Evolutionary conservation across 53 echinoderm and acorn worm species (phyloP).

Genomic region (Pentamera pediparva): DNA sequence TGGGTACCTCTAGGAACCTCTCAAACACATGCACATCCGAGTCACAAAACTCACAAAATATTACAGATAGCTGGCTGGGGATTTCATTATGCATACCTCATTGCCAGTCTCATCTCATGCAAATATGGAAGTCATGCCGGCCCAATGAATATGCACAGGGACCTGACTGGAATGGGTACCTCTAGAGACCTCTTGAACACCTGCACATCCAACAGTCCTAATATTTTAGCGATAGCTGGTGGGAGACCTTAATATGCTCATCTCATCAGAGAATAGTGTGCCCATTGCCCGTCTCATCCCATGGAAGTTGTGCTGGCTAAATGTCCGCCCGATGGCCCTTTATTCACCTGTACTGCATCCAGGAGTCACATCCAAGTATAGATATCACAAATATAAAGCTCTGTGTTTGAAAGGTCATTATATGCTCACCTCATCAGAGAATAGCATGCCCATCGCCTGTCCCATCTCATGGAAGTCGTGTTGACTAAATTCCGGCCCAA

Average conservation of each 20-base stretch:
- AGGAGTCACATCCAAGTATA: conserved; percentile 55
- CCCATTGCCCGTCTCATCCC: conserved; percentile 78
- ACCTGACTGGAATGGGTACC: conserved; percentile 74
- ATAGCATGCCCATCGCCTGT: conserved; percentile 72
- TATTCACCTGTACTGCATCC: conserved; percentile 45
- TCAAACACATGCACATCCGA: conserved; percentile 50
- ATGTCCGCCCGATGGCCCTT: conserved; percentile 65
- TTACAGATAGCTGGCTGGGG: background rate
- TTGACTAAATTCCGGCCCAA: conserved; percentile 58
- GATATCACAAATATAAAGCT: background rate
- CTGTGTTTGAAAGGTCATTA: too few species aligned
- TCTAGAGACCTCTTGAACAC: conserved; percentile 69
- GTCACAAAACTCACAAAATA: conserved; percentile 20
- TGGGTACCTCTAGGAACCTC: conserved; percentile 69
- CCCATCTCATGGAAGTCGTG: conserved; percentile 77
- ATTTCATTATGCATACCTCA: conserved; percentile 53
- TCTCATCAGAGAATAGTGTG: conserved; percentile 84
- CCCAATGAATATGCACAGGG: conserved; percentile 70
- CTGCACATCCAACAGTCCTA: conserved; percentile 40
- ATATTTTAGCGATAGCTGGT: background rate
- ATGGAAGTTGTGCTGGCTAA: conserved; percentile 58
- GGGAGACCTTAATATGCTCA: conserved; percentile 18
- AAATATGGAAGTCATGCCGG: conserved; percentile 60
- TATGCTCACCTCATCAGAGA: conserved; percentile 77
- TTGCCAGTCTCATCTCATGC: conserved; percentile 74